Conservation (phyloP, 2,113 vertebrate species). For the Butorides virescens region DNA sequence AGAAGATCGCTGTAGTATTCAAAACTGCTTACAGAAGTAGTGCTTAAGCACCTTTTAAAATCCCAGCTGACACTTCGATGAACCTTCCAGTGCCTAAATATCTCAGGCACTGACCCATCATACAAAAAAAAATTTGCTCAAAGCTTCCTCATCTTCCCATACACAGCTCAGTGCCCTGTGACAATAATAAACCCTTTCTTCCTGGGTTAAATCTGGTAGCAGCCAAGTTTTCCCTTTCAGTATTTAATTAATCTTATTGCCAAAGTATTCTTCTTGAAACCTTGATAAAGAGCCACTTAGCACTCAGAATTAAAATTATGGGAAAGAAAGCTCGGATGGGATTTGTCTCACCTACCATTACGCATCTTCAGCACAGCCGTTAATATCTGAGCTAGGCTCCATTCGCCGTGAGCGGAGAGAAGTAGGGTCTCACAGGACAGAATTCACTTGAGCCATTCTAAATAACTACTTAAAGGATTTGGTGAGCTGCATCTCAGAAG, state of each 20-base stretch:
- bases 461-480: background rate
- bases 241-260: conserved; percentile 56
- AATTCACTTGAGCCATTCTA: background rate
- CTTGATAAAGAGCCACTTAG: conserved; percentile 64
- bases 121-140: background rate
- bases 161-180: background rate
- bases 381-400: background rate
- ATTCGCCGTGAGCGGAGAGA: background rate
- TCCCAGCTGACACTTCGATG: background rate
- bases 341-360: conserved; percentile 27
- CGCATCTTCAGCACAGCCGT: background rate
- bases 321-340: background rate
- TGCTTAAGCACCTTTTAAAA: background rate
- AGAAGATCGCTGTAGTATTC: background rate
- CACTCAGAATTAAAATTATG: conserved; percentile 36
- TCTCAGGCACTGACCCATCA: background rate
- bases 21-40: background rate
- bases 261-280: conserved; percentile 47
- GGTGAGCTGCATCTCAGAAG: background rate
- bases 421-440: background rate
- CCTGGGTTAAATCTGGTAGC: conserved; percentile 20
- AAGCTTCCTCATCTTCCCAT: background rate
- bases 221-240: conserved; percentile 34
- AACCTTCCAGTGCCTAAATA: background rate
- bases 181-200: conserved; percentile 11